These are phyloP conservation scores for Enteromius treurensis DNA, from an alignment of 2,797 vertebrate species.

Conservation along the genomic window DNA sequence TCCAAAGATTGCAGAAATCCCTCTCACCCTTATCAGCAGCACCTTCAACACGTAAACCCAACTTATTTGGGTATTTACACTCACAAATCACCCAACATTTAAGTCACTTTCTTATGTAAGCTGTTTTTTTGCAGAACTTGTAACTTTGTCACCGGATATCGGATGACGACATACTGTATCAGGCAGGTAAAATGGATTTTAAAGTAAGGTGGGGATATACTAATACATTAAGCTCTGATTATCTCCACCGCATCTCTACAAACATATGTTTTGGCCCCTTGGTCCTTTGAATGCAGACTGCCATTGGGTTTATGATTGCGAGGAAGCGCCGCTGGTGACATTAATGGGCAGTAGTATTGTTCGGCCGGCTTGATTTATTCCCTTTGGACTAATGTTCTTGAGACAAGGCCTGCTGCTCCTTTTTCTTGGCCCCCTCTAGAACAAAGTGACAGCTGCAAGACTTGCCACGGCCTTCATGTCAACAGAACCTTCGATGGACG, in stretches of 20 bases:
- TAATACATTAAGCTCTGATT: slow-evolving; percentile 32
- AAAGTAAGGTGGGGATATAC: slow-evolving; percentile 35
- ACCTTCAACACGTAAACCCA: slow-evolving; percentile 46
- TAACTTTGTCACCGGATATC: slow-evolving; percentile 36
- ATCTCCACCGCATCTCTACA: slow-evolving; percentile 36
- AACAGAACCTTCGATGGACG: slow-evolving; percentile 62
- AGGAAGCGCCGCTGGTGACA: slow-evolving; percentile 34
- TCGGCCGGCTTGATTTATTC: slow-evolving; percentile 60
- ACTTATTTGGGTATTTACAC: slow-evolving; percentile 30
- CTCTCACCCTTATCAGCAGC: slow-evolving; percentile 49
- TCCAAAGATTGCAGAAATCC: slow-evolving; percentile 60
- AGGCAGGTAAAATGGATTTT: slow-evolving; percentile 51
- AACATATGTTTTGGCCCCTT: slow-evolving; percentile 23
- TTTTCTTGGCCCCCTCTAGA: slow-evolving; percentile 19
- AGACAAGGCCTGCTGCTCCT: slow-evolving; percentile 59
- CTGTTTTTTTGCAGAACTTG: slow-evolving; percentile 54
- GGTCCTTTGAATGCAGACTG: not conserved
- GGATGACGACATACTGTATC: slow-evolving; percentile 19
- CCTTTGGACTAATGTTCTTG: slow-evolving; percentile 45
- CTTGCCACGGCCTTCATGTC: slow-evolving; percentile 38
- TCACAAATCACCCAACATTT: slow-evolving; percentile 31
- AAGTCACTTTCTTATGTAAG: slow-evolving; percentile 52
- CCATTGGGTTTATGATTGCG: slow-evolving; percentile 16
- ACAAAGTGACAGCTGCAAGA: slow-evolving; percentile 59
- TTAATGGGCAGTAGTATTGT: slow-evolving; percentile 61